phyloP scores from a whole-genome alignment of 1,140 invertebrate genomes.

The Habropoda laboriosa region DNA sequence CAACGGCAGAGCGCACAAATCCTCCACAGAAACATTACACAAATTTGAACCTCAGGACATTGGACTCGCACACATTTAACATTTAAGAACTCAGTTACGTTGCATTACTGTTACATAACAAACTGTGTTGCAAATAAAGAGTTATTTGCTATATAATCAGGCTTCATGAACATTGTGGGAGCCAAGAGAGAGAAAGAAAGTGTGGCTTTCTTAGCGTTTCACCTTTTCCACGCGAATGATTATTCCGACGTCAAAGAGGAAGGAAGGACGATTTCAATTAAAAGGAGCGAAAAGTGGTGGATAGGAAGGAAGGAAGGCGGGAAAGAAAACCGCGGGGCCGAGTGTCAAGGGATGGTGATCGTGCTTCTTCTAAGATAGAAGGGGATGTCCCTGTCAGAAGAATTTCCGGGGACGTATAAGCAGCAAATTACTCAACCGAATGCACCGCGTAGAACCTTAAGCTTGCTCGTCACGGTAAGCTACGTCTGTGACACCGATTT shows the following conservation, averaged over 20 bases:
- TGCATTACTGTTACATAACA: no score
- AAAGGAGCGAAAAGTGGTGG: not conserved
- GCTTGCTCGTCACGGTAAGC: slow-evolving; percentile 48
- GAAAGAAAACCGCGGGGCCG: not conserved
- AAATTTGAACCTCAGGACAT: no score
- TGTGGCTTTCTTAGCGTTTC: not conserved
- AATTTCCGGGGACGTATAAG: slow-evolving; percentile 59
- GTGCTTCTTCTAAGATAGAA: not conserved
- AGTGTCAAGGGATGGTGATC: no score
- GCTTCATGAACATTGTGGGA: no score
- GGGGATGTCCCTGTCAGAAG: slow-evolving; percentile 16
- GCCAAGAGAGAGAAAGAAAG: not conserved
- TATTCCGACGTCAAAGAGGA: not conserved
- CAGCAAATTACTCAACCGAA: slow-evolving; percentile 62
- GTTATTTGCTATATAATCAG: no score
- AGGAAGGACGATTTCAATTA: not conserved
- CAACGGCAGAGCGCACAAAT: no score
- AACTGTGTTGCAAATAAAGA: no score
- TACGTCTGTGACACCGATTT: slow-evolving; percentile 43
- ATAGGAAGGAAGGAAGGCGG: not conserved
- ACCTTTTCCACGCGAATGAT: not conserved
- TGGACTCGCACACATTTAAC: no score
- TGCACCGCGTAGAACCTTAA: slow-evolving; percentile 44
- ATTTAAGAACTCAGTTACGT: no score
- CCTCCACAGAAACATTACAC: no score